phyloP scores from a whole-genome alignment of 2,888 invertebrate species.

The Coelogynopora nodosa region DNA sequence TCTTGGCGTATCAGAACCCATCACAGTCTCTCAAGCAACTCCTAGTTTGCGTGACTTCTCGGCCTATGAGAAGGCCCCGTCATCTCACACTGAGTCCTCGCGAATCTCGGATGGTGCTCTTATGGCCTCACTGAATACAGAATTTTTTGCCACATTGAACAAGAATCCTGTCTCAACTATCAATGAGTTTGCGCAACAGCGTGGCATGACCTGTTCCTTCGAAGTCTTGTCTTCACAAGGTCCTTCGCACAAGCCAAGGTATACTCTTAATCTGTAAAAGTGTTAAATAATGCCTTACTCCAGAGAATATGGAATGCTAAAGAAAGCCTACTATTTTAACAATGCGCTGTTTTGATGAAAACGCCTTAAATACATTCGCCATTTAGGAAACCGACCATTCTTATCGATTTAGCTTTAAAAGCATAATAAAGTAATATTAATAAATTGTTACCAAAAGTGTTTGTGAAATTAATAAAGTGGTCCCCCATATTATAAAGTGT shows the following conservation, averaged over 20 bases:
- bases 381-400: too few species aligned
- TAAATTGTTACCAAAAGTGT: too few species aligned
- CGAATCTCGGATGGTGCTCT: neutral
- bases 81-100: neutral
- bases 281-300: too few species aligned
- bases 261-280: slow-evolving; percentile 43
- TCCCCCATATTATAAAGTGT: too few species aligned
- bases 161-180: slow-evolving; percentile 62
- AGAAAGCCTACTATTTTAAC: too few species aligned
- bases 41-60: neutral
- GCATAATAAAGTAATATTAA: too few species aligned
- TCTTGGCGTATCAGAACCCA: neutral
- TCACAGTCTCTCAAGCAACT: neutral
- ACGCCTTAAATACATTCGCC: too few species aligned
- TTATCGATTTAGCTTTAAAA: too few species aligned
- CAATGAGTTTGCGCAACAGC: slow-evolving; percentile 62
- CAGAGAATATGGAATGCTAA: too few species aligned
- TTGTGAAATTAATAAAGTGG: too few species aligned
- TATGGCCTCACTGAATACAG: neutral
- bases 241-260: slow-evolving; percentile 61
- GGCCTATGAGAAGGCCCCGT: neutral
- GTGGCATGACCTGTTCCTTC: slow-evolving; percentile 56
- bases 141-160: slow-evolving; percentile 48
- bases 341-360: too few species aligned
- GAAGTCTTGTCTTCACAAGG: slow-evolving; percentile 58